Evolutionary conservation across 2,888 invertebrate genomes (phyloP), one percentile per base, ranked within the genome.

Genomic region (Frankliniella intonsa): DNA sequence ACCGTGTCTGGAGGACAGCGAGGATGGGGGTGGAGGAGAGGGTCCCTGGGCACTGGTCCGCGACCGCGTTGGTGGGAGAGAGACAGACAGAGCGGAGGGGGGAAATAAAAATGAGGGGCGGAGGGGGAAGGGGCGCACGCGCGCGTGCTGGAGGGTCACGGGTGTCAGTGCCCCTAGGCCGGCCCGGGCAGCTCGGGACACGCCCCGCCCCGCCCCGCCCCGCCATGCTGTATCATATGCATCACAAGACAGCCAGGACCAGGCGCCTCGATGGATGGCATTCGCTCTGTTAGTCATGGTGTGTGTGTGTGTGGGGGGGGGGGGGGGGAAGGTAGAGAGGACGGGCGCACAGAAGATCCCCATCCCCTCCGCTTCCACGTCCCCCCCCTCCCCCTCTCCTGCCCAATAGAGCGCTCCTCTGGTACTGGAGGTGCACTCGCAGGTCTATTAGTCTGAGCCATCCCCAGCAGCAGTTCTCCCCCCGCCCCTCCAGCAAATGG

Each of bases 151-250:
- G n/a, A n/a, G n/a, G n/a, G n/a, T 38, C 3, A 38, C 38, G 38
- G 38, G 38, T 38, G 38, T 38, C 38, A 38, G 38, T 38, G 38
- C 38, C 38, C 38, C 38, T 38, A 5, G 38, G 38, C 38, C 38
- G 38, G 38, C 38, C 38, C 38, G 38, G 38, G 38, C 38, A 5
- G 38, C 38, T 3, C 38, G 7, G 55, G 55, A 55, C 55, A 17
- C 8, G 62, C 7, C 19, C 14, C 62, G 17, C 62, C 62, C 62
- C 62, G 3, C 17, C 55, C 55, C 55, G 55, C 55, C 38, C 0
- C 62, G 69, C 69, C n/a, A n/a, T 38, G 69, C 69, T 25, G 25
- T 76, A 76, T 25, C 69, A 76, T 76, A 76, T 76, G 69, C 69
- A 76, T 76, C 69, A 22, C 69, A 10, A 12, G 11, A 22, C 69